phyloP scores from a whole-genome alignment of 1,140 invertebrate species.

The Penaeus japonicus region DNA sequence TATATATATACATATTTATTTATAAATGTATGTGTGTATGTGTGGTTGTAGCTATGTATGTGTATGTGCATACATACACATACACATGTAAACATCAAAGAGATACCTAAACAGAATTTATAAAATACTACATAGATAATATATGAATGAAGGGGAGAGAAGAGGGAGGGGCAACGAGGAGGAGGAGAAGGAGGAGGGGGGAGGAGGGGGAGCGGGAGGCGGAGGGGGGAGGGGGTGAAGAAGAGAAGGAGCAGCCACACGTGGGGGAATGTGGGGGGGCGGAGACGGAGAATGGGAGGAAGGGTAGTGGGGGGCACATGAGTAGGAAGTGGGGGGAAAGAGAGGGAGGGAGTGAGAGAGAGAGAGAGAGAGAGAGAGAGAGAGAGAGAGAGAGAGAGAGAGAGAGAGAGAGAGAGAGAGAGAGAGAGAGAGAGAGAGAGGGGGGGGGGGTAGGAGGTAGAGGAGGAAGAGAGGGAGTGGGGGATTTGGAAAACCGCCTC shows the following conservation, averaged over 20 bases:
- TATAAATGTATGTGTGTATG: too few relatives aligned
- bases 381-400: conserved; percentile 6
- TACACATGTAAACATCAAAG: neutral
- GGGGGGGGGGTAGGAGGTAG: neutral
- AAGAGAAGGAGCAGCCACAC: neutral
- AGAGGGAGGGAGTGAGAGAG: neutral
- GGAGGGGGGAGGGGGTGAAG: neutral
- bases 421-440: neutral
- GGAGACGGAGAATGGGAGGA: neutral
- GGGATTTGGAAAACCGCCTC: neutral
- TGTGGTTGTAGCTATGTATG: too few relatives aligned
- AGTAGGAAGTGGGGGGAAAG: neutral
- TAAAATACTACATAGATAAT: neutral
- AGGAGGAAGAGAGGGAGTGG: neutral
- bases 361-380: conserved; percentile 15
- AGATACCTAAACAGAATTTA: neutral
- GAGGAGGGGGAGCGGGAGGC: neutral
- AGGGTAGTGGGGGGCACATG: neutral
- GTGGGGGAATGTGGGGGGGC: neutral
- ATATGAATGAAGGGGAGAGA: neutral
- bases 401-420: neutral
- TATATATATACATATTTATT: too few relatives aligned
- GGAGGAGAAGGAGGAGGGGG: neutral
- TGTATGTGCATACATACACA: neutral
- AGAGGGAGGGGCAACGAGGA: neutral